These are phyloP conservation scores for Ophioderma brevispina DNA, from an alignment of 35 echinoderm and acorn worm genomes.

Conservation along the genomic window DNA sequence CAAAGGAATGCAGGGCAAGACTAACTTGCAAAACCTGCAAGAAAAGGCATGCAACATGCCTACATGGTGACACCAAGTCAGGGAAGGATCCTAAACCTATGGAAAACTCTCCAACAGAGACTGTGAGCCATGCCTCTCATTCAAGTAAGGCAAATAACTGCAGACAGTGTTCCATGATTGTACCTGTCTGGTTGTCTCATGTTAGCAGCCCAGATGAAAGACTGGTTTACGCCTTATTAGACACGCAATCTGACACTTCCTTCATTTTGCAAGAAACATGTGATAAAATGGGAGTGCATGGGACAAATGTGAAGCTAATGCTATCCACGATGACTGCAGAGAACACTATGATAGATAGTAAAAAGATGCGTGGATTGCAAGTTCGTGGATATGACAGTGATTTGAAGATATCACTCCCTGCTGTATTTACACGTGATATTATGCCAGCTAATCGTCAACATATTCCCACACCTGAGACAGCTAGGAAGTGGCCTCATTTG, in stretches of 20 bases:
- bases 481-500: slow-evolving; percentile 58
- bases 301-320: neutral
- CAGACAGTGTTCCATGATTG: slow-evolving; percentile 50
- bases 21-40: slow-evolving; percentile 58
- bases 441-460: slow-evolving; percentile 41
- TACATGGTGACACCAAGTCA: slow-evolving; percentile 50
- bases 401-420: slow-evolving; percentile 31
- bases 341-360: slow-evolving; percentile 25
- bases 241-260: slow-evolving; percentile 82
- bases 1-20: slow-evolving; percentile 52
- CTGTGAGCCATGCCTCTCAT: slow-evolving; percentile 9
- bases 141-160: slow-evolving; percentile 7
- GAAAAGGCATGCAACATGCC: slow-evolving; percentile 44
- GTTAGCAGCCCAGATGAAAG: slow-evolving; percentile 23
- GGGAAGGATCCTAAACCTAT: neutral
- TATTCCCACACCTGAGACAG: slow-evolving; percentile 63
- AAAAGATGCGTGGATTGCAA: slow-evolving; percentile 12
- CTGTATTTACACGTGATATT: slow-evolving; percentile 26
- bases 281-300: slow-evolving; percentile 14
- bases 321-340: slow-evolving; percentile 46
- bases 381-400: slow-evolving; percentile 44
- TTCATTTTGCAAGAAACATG: slow-evolving; percentile 44
- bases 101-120: neutral
- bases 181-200: slow-evolving; percentile 63
- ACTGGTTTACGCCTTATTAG: slow-evolving; percentile 66